Evolutionary conservation across 2,113 vertebrate species (phyloP).

Genomic region (Antidorcas marsupialis): DNA sequence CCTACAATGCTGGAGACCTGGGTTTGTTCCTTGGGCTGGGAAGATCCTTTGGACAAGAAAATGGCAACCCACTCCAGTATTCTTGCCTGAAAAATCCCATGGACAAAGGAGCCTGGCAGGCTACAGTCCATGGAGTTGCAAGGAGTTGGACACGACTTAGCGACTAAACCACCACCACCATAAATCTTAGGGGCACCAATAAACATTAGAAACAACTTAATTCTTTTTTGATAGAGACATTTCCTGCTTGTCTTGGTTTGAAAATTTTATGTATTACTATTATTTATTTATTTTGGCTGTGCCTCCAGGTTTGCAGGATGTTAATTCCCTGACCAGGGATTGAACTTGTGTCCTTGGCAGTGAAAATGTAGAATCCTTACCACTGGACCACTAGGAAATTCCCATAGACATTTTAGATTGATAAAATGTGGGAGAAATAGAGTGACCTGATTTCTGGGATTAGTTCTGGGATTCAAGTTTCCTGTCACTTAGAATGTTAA

Average conservation of each 20-base stretch:
- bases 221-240: not conserved
- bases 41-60: not conserved
- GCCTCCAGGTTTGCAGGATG: not conserved
- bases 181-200: not conserved
- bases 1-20: not conserved
- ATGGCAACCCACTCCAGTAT: not conserved
- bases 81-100: not conserved
- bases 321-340: not conserved
- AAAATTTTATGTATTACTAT: not conserved
- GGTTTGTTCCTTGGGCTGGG: not conserved
- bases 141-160: not conserved
- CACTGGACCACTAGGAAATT: not conserved
- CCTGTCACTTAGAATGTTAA: not conserved
- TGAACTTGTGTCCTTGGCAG: not conserved
- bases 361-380: not conserved
- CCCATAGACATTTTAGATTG: not conserved
- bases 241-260: not conserved
- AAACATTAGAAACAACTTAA: not conserved
- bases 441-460: not conserved
- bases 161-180: not conserved
- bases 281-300: not conserved
- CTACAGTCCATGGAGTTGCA: not conserved
- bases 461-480: not conserved
- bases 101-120: not conserved
- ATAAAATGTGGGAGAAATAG: not conserved